Evolutionary conservation across 2,113 vertebrate genomes (phyloP), one percentile per base, ranked within the genome.

Genomic region (Aptenodytes patagonicus): DNA sequence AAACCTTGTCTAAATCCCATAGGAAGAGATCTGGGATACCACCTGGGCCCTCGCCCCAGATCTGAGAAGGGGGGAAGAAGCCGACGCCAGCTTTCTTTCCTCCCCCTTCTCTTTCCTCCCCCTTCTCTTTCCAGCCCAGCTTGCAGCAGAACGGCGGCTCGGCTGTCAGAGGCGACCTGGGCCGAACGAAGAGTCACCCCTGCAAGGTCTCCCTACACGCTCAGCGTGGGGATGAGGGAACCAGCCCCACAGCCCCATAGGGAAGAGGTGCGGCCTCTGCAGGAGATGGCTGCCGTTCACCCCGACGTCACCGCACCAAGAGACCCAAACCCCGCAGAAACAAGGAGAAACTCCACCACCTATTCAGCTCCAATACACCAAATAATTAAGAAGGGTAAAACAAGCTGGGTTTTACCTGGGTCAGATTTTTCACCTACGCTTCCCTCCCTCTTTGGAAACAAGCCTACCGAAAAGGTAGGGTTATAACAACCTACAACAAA

Each of bases 21-120:
- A 81, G 94, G 89, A 73, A 90, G 89, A 90, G 91, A 89, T 81
- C 95, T 91, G 93, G 80, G 89, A 95, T 92, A 62, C 94, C 96
- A 97, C 91, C 94, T 97, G 96, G 91, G 95, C 95, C 25, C 62
- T 88, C 0, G 4, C 83, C 91, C 94, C 93, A 46, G 66, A 86
- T 83, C 66, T 17, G 90, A 44, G 84, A n/a, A 25, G 58, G 29
- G 69, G n/a, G n/a, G 70, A 68, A 58, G 70, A 68, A 58, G 66
- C 71, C 36, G 29, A 24, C 2, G 0, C 42, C 86, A 70, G 88
- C 51, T 81, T 81, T 18, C 9, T 24, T 72, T 70, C 64, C 71
- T 72, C 66, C 55, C 47, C 81, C 61, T 73, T 42, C 85, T 34
- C 89, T 20, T 25, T 4, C 2, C 44, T 72, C 66, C 55, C 47